Percentiles rank a stretch among this genome's conserved stretches.
Evolutionary conservation across 2,888 invertebrate species (phyloP).

Genomic region (Athalia cordata): DNA sequence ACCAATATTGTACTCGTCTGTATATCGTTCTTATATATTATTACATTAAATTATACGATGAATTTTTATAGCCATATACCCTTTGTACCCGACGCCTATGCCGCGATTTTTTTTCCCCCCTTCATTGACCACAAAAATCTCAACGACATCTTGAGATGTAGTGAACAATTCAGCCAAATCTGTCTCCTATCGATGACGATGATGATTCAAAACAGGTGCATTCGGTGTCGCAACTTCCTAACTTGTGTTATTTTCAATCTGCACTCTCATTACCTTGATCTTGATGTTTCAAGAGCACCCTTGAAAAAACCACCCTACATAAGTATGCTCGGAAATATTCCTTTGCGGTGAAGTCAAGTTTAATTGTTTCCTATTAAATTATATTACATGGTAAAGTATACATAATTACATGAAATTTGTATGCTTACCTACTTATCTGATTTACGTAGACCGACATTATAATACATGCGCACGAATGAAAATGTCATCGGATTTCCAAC

Average conservation of each 20-base stretch:
- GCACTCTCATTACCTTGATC: conserved; percentile 38
- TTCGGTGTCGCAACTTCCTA: conserved; percentile 3
- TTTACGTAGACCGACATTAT: too few species aligned
- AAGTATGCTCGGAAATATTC: conserved; percentile 45
- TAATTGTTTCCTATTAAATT: too few species aligned
- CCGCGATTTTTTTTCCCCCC: too few species aligned
- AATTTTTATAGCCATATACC: conserved; percentile 1
- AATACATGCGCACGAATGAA: too few species aligned
- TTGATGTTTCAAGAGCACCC: conserved; percentile 39
- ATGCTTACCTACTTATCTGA: too few species aligned
- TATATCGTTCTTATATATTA: conserved; percentile 25
- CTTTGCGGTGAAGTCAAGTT: background rate
- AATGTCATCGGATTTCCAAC: too few species aligned
- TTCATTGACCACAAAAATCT: too few species aligned
- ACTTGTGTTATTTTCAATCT: conserved; percentile 23
- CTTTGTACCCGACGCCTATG: background rate
- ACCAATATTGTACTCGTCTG: conserved; percentile 28
- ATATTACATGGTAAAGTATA: too few species aligned
- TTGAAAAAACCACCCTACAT: conserved; percentile 35
- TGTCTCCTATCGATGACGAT: background rate
- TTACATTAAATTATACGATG: background rate
- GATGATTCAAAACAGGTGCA: background rate
- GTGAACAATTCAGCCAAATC: too few species aligned
- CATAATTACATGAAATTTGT: too few species aligned
- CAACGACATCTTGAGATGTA: too few species aligned